phyloP scores from a whole-genome alignment of 1,140 invertebrate species.

The Danaus melanippus region DNA sequence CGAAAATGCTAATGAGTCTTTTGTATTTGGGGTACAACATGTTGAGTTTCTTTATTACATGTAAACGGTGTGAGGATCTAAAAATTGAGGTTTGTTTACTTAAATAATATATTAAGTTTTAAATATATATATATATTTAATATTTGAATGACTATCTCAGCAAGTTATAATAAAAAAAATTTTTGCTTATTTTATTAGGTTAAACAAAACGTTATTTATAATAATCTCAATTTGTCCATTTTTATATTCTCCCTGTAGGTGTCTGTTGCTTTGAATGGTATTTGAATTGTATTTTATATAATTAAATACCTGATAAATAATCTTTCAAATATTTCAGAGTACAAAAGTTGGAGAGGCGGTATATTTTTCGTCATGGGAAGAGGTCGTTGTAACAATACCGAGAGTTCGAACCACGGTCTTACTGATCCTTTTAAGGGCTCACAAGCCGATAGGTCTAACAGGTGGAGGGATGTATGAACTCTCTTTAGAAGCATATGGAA shows the following conservation, averaged over 20 bases:
- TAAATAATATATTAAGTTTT: too few relatives aligned
- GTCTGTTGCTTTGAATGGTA: too few relatives aligned
- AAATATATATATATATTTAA: too few relatives aligned
- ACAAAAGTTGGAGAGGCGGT: slow-evolving; percentile 33
- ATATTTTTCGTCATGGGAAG: slow-evolving; percentile 50
- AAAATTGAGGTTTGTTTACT: slow-evolving; percentile 37
- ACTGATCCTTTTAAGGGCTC: slow-evolving; percentile 33
- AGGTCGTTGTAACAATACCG: slow-evolving; percentile 25
- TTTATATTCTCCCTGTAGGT: too few relatives aligned
- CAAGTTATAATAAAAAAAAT: too few relatives aligned
- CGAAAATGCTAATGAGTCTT: slow-evolving; percentile 45
- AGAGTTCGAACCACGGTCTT: slow-evolving; percentile 35
- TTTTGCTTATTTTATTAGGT: too few relatives aligned
- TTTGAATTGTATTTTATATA: too few relatives aligned
- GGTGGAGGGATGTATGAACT: slow-evolving; percentile 54
- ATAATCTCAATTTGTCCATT: too few relatives aligned
- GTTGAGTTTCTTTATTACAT: slow-evolving; percentile 45
- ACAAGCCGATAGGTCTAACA: slow-evolving; percentile 36
- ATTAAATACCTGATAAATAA: too few relatives aligned
- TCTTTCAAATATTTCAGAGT: slow-evolving; percentile 28
- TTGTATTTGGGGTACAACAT: slow-evolving; percentile 53
- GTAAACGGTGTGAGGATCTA: slow-evolving; percentile 56
- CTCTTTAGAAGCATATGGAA: slow-evolving; percentile 39
- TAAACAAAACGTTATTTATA: too few relatives aligned
- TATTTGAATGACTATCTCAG: too few relatives aligned